Evolutionary conservation across 2,797 vertebrate species (phyloP), one percentile per base, ranked within the genome.

Genomic region (Aplochiton taeniatus): DNA sequence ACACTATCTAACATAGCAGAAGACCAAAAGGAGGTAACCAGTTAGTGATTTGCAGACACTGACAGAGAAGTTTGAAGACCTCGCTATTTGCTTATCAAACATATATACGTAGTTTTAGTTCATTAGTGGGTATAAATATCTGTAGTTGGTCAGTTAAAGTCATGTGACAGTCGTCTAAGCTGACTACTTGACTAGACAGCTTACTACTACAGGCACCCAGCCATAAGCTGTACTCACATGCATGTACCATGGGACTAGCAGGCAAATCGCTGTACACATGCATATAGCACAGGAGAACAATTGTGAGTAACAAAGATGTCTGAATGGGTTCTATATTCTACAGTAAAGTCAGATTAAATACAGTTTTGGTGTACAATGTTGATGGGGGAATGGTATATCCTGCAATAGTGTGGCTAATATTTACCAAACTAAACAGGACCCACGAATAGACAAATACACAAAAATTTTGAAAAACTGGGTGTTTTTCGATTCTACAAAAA

Each of bases 401-500:
- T 31, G 57, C 57, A 18, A 70, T 31, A 65, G 50, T 70, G 6
- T 31, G 31, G 31, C 31, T 19, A 57, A 64, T 44, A 31, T 19
- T 51, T 62, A 42, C 64, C 11, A 0, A 47, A 44, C 51, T 31
- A 0, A 70, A 18, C 53, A 63, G 56, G 46, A 61, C 56, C 50
- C 48, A 49, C 55, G 47, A 58, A 64, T 52, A 63, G 68, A 57
- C 58, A 58, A 54, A 63, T 58, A 66, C 20, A 16, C 9, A 13
- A 9, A 60, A 47, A 46, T 58, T 47, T 63, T 20, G 57, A 61
- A 61, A 51, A 52, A 43, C 48, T 12, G n/a, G 16, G 51, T 44
- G 14, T 50, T 58, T 66, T 81, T 74, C 70, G 68, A 64, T 42
- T 63, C 76, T 70, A 85, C 66, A 90, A 88, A 87, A 84, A 90